Evolutionary conservation across 2,113 vertebrate species (phyloP).

Genomic region (Otis tarda): DNA sequence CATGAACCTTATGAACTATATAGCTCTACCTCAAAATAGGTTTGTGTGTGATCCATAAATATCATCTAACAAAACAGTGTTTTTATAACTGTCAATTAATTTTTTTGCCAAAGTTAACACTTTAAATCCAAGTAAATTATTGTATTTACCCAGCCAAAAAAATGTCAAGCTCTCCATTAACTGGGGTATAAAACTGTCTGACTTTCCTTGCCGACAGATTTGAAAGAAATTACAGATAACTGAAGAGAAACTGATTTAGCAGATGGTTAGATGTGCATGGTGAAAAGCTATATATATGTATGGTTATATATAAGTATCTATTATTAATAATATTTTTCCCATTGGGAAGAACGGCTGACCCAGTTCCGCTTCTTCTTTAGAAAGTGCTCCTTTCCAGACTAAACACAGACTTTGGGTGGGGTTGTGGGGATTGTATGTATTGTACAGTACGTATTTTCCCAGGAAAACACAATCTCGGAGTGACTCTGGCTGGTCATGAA

Average conservation of each 20-base stretch:
- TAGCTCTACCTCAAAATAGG: slow-evolving; percentile 46
- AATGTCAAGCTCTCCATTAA: slow-evolving; percentile 60
- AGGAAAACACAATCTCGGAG: slow-evolving; percentile 53
- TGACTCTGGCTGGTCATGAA: slow-evolving; percentile 38
- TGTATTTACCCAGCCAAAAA: slow-evolving; percentile 45
- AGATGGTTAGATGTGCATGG: slow-evolving; percentile 54
- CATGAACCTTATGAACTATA: background rate
- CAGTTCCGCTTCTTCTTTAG: slow-evolving; percentile 48
- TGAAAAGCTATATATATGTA: slow-evolving; percentile 46
- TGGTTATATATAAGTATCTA: slow-evolving; percentile 6
- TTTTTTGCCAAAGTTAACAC: slow-evolving; percentile 66
- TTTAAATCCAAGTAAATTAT: slow-evolving; percentile 61
- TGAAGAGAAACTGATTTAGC: slow-evolving; percentile 61
- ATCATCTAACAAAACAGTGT: slow-evolving; percentile 60
- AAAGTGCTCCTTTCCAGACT: slow-evolving; percentile 60
- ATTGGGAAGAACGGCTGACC: slow-evolving; percentile 47
- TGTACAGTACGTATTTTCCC: slow-evolving; percentile 63
- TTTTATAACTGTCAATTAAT: slow-evolving; percentile 60
- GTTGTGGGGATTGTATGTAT: slow-evolving; percentile 50
- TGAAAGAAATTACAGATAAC: slow-evolving; percentile 66
- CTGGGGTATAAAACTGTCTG: slow-evolving; percentile 62
- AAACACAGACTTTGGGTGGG: slow-evolving; percentile 71
- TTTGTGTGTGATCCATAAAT: slow-evolving; percentile 53
- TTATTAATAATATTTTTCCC: slow-evolving; percentile 63
- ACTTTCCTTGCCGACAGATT: slow-evolving; percentile 44